Evolutionary conservation across 37 sponge, comb jelly and placozoan species (phyloP).

Genomic region (Chondrosia reniformis): DNA sequence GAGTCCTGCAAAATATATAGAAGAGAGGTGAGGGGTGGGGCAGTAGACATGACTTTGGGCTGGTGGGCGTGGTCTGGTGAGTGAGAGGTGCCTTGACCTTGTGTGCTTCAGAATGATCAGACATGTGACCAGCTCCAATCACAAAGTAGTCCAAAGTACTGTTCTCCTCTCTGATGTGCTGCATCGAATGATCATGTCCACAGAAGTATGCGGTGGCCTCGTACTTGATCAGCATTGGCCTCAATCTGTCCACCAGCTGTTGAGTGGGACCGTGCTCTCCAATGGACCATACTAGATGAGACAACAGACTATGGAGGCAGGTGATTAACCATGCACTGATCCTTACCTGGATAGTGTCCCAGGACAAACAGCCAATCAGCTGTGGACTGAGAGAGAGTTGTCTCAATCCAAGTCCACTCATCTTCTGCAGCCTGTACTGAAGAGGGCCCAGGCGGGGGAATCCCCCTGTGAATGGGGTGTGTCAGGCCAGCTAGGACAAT

Average conservation of each 20-base stretch:
- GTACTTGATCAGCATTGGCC: slow-evolving; percentile 63
- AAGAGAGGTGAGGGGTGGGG: not conserved
- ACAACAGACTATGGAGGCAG: not conserved
- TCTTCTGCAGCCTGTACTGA: slow-evolving; percentile 29
- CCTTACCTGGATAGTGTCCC: slow-evolving; percentile 88
- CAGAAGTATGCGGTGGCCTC: slow-evolving; percentile 71
- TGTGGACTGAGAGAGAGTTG: slow-evolving; percentile 50
- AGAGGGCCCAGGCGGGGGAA: slow-evolving; percentile 53
- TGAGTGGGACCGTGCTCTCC: slow-evolving; percentile 82
- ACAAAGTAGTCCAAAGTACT: slow-evolving; percentile 74
- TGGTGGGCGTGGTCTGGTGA: not conserved
- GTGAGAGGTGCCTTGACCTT: slow-evolving; percentile 24
- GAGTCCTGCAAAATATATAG: slow-evolving; percentile 25
- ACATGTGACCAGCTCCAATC: slow-evolving; percentile 81
- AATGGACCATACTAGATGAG: slow-evolving; percentile 71
- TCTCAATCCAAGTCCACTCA: slow-evolving; percentile 81
- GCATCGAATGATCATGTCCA: slow-evolving; percentile 86
- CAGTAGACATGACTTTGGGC: not conserved
- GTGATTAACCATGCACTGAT: not conserved
- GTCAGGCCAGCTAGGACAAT: slow-evolving; percentile 74
- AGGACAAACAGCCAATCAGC: slow-evolving; percentile 70
- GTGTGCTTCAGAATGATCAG: slow-evolving; percentile 50
- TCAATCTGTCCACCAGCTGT: slow-evolving; percentile 45
- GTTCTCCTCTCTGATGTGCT: slow-evolving; percentile 60
- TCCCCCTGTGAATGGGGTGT: slow-evolving; percentile 34